These are phyloP conservation scores for Chloropsis hardwickii DNA, from an alignment of 2,113 vertebrate species.

Conservation along the genomic window DNA sequence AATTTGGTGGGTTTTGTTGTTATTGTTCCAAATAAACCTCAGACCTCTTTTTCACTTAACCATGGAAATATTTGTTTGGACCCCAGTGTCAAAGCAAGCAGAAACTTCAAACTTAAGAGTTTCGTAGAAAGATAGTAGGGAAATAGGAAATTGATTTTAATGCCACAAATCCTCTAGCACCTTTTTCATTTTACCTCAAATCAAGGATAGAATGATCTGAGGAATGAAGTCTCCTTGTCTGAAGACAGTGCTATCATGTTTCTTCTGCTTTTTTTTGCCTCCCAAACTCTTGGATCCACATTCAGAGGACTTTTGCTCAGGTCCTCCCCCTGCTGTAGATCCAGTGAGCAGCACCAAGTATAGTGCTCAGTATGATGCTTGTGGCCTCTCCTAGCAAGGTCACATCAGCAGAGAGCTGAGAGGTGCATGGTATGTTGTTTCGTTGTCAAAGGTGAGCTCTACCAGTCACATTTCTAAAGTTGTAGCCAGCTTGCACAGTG, in stretches of 20 bases:
- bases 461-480: accelerated
- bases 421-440: background rate
- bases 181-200: background rate
- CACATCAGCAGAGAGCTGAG: background rate
- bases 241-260: background rate
- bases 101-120: background rate
- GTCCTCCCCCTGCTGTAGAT: accelerated
- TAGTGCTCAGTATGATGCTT: background rate
- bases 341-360: accelerated
- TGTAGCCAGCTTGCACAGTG: background rate
- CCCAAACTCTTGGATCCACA: background rate
- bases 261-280: background rate
- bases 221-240: background rate
- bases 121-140: background rate
- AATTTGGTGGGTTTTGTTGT: accelerated
- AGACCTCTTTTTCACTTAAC: conserved; percentile 16
- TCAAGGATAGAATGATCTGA: background rate
- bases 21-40: background rate
- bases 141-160: background rate
- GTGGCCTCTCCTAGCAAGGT: background rate
- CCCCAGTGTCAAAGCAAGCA: background rate
- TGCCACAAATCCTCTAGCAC: background rate
- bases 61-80: background rate
- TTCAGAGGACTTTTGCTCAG: background rate
- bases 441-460: background rate